These are phyloP conservation scores for Pseudorhombus dupliciocellatus DNA, from an alignment of 2,113 vertebrate species.

Conservation along the genomic window DNA sequence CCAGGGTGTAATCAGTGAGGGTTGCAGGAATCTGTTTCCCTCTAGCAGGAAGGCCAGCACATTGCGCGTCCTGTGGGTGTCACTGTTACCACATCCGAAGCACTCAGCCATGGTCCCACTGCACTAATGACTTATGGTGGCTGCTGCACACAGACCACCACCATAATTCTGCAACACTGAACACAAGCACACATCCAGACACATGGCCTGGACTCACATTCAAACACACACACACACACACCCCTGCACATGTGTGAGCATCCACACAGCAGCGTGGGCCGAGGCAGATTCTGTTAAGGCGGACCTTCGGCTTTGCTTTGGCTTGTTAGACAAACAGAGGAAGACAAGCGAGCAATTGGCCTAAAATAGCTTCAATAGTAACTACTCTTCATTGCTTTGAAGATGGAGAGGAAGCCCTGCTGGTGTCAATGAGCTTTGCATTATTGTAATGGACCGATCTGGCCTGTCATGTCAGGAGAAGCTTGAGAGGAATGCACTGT, in stretches of 20 bases:
- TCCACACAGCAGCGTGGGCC: slow-evolving; percentile 21
- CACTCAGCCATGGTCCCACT: slow-evolving; percentile 39
- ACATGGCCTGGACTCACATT: slow-evolving; percentile 27
- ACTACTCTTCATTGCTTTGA: slow-evolving; percentile 42
- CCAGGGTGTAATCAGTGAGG: slow-evolving; percentile 60
- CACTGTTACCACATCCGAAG: slow-evolving; percentile 78
- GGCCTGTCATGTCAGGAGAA: slow-evolving; percentile 22
- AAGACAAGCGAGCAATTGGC: slow-evolving; percentile 49
- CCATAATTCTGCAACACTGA: slow-evolving; percentile 64
- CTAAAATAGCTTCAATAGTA: slow-evolving; percentile 51
- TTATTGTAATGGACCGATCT: slow-evolving; percentile 39
- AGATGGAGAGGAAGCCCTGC: slow-evolving; percentile 31
- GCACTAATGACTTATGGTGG: slow-evolving; percentile 66
- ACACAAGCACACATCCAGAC: slow-evolving; percentile 30
- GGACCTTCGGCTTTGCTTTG: slow-evolving; percentile 40
- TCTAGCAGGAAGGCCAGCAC: slow-evolving; percentile 28
- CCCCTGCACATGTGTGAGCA: slow-evolving; percentile 10
- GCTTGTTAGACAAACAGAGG: slow-evolving; percentile 39
- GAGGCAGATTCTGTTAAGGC: slow-evolving; percentile 24
- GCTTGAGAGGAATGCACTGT: slow-evolving; percentile 52
- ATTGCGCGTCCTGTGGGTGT: slow-evolving; percentile 77
- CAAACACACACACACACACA: slow-evolving; percentile 20
- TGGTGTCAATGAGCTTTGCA: slow-evolving; percentile 36
- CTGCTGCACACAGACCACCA: slow-evolving; percentile 59
- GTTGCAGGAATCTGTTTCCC: slow-evolving; percentile 48